Evolutionary conservation across 2,888 invertebrate genomes (phyloP).

Genomic region (Ephialtes manifestator): DNA sequence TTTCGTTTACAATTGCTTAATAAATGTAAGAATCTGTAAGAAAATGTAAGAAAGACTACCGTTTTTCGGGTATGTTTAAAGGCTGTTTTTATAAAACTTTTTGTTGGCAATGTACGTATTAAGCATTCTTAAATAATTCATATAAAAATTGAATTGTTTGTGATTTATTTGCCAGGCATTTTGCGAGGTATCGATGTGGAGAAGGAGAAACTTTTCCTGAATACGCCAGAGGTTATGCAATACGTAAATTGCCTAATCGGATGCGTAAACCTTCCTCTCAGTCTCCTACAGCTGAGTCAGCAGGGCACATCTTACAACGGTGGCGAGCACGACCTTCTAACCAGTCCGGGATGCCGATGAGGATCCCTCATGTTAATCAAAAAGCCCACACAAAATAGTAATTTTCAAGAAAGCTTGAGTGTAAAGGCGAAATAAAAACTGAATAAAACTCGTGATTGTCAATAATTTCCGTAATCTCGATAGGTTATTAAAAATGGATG

Average conservation of each 20-base stretch:
- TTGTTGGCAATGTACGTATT: no score
- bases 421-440: no score
- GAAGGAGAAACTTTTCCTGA: constrained; percentile 88
- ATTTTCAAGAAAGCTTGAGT: no score
- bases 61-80: no score
- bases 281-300: constrained; percentile 73
- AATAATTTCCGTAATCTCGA: neutral
- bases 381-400: constrained; percentile 12
- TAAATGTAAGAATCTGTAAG: no score
- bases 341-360: constrained; percentile 79
- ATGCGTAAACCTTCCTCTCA: constrained; percentile 77
- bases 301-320: constrained; percentile 76
- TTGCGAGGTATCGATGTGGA: constrained; percentile 90
- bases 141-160: neutral
- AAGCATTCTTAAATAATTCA: neutral
- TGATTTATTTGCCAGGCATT: constrained; percentile 89
- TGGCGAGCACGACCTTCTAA: constrained; percentile 76
- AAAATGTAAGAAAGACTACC: no score
- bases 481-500: neutral
- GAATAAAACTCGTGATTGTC: neutral
- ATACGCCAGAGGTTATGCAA: constrained; percentile 86
- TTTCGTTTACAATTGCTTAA: no score
- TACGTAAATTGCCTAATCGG: constrained; percentile 82
- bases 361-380: constrained; percentile 72
- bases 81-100: no score